phyloP scores from a whole-genome alignment of 2,797 vertebrate genomes.

The Acanthopagrus latus region DNA sequence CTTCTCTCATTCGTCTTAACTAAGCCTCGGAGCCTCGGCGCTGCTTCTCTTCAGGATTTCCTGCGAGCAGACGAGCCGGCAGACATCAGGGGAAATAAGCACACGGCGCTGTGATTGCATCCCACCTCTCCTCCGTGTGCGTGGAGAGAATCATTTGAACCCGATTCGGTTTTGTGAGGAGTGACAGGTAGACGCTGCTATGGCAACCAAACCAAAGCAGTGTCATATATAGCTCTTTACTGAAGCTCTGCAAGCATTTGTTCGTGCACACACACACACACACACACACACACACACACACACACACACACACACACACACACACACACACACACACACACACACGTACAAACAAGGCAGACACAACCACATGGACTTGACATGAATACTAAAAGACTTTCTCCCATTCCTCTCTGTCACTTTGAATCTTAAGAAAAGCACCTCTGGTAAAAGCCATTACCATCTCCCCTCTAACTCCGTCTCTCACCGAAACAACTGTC shows the following conservation, averaged over 20 bases:
- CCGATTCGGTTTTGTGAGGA: constrained; percentile 68
- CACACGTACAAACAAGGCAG: constrained; percentile 44
- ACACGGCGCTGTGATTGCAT: constrained; percentile 67
- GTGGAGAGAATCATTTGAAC: constrained; percentile 74
- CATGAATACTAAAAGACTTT: constrained; percentile 70
- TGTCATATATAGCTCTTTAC: constrained; percentile 67
- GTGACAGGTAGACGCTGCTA: constrained; percentile 84
- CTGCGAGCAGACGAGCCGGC: constrained; percentile 58
- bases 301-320: no score
- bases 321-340: constrained; percentile 17
- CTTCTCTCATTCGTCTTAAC: constrained; percentile 58
- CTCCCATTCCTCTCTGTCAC: constrained; percentile 59
- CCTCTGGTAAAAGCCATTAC: constrained; percentile 48
- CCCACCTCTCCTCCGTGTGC: constrained; percentile 60
- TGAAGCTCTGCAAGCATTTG: constrained; percentile 53
- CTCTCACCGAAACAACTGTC: constrained; percentile 39
- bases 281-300: constrained; percentile 19
- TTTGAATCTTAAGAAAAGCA: constrained; percentile 57
- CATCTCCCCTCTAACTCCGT: constrained; percentile 23
- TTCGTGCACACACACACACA: neutral
- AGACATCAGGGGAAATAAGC: constrained; percentile 80
- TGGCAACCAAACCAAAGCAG: constrained; percentile 82
- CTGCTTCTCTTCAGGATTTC: constrained; percentile 52
- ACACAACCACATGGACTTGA: constrained; percentile 58
- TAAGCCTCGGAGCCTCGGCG: constrained; percentile 13